A percentile compares a stretch with the other conserved stretches of the same genome.
phyloP scores from a whole-genome alignment of 2,113 vertebrate genomes.

The Eidolon helvum region DNA sequence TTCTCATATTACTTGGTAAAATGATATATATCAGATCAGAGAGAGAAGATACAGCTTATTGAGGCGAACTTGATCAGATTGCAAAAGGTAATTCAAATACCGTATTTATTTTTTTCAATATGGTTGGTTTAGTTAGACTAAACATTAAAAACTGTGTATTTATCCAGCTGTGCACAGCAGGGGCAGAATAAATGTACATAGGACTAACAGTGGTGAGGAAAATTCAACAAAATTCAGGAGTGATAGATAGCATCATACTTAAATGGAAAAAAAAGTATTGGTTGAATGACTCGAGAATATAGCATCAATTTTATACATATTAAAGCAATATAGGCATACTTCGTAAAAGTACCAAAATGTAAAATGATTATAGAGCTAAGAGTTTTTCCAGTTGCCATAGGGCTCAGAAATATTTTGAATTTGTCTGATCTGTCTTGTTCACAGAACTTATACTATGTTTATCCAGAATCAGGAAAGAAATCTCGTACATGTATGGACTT shows the following conservation, averaged over 20 bases:
- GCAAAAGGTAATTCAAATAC: slow-evolving; percentile 29
- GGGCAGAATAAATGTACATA: background rate
- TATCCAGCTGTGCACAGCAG: background rate
- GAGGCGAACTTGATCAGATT: slow-evolving; percentile 46
- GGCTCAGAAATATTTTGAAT: slow-evolving; percentile 13
- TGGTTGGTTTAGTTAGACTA: background rate
- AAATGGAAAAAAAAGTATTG: background rate
- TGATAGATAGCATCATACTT: background rate
- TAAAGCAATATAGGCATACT: background rate
- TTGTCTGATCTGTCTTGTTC: background rate
- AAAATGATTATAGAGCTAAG: background rate
- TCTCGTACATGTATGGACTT: background rate
- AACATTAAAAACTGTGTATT: background rate
- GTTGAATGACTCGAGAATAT: background rate
- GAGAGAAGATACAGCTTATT: slow-evolving; percentile 26
- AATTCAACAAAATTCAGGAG: background rate
- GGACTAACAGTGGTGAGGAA: background rate
- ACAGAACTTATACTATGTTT: background rate
- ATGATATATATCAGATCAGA: background rate
- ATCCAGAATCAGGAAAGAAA: background rate
- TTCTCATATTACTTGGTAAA: slow-evolving; percentile 47
- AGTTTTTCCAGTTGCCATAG: background rate
- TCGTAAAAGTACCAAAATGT: background rate
- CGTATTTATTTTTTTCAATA: background rate
- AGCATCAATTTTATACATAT: background rate